These are phyloP conservation scores for Pilophorus perplexus DNA, from an alignment of 2,888 invertebrate genomes.

Conservation along the genomic window DNA sequence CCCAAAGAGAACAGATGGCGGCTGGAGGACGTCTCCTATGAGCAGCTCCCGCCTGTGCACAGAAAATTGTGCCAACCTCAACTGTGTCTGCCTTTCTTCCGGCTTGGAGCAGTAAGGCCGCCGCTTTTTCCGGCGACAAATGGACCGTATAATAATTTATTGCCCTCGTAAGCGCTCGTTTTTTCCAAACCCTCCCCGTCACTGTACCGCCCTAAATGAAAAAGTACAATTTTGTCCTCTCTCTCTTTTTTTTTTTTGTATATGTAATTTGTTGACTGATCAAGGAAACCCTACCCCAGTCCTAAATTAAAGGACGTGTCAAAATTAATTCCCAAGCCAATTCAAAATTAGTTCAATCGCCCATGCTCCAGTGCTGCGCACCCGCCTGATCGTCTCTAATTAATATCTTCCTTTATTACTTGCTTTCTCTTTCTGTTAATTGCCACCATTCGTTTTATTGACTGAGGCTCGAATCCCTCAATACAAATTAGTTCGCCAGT, in stretches of 20 bases:
- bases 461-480: conserved; percentile 24
- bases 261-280: conserved; percentile 36
- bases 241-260: background rate
- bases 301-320: conserved; percentile 32
- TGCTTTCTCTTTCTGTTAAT: conserved; percentile 36
- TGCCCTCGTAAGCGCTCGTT: background rate
- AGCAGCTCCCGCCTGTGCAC: too few relatives aligned
- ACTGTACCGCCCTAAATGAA: too few relatives aligned
- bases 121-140: background rate
- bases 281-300: conserved; percentile 13
- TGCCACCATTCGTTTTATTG: conserved; percentile 35
- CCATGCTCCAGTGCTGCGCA: conserved; percentile 5
- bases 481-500: conserved; percentile 33
- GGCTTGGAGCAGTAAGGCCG: background rate
- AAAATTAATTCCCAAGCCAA: conserved; percentile 33
- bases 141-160: conserved; percentile 2
- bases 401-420: conserved; percentile 27
- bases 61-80: background rate
- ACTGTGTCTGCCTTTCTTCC: background rate
- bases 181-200: too few relatives aligned
- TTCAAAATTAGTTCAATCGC: conserved; percentile 37
- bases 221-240: too few relatives aligned
- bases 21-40: too few relatives aligned
- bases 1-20: too few relatives aligned
- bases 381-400: conserved; percentile 23